Evolutionary conservation across 2,888 invertebrate genomes (phyloP), one percentile per base, ranked within the genome.

Genomic region (Lysandra coridon): DNA sequence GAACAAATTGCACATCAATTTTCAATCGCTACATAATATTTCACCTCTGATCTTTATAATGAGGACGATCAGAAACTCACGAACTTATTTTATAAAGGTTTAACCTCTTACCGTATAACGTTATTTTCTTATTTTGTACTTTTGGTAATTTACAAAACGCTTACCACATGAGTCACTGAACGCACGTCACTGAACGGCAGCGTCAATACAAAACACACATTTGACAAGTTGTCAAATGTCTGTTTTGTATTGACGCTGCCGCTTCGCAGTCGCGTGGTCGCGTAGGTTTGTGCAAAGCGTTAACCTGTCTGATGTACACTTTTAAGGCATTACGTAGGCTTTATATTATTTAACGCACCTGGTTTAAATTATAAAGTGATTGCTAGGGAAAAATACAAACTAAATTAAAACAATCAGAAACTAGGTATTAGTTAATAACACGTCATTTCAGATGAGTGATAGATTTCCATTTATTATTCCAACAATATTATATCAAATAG

Each of bases 1-100:
- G 33, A 69, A 69, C 69, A 69, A 69, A 69, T 69, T 33, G 30
- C 69, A 69, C 69, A 69, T 69, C 69, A 33, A 69, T 69, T 69
- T 69, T 33, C 69, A 69, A 33, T 69, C 33, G 69, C 69, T 12
- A 69, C 17, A 37, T 69, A 69, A 69, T 69, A 37, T 69, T 69
- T 69, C 69, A 69, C 69, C 33, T 37, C 69, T 69, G 69, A 69
- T 37, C 69, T 69, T 69, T 69, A 37, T 37, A 69, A 37, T 17
- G 69, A 69, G 69, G 33, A 69, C 69, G 69, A 69, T 69, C 69
- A 69, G 33, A 33, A 69, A 12, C 33, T 69, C 33, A 37, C 33
- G 69, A 69, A 69, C 33, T 69, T 69, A 64, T 64, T 64, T 64
- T 64, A 69, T 69, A 33, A 69, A 69, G 33, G 33, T 69, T 69